These are phyloP conservation scores for Menidia beryllina DNA, from an alignment of 2,113 vertebrate genomes.

Conservation along the genomic window DNA sequence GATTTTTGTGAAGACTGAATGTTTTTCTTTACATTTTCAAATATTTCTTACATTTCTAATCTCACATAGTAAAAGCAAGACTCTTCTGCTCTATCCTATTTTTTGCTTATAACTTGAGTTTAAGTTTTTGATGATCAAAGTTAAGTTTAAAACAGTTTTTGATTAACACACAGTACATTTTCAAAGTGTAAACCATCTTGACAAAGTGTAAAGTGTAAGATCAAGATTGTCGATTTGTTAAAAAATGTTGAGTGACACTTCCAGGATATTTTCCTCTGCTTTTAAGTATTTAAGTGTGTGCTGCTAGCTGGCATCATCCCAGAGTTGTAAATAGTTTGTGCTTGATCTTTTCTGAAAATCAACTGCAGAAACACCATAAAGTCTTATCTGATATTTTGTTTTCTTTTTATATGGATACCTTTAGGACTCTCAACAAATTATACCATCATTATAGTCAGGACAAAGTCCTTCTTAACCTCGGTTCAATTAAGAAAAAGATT, in stretches of 20 bases:
- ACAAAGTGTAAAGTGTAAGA: no score
- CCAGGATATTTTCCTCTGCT: no score
- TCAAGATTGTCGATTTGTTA: no score
- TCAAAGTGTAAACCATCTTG: background rate
- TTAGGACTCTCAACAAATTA: background rate
- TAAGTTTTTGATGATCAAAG: background rate
- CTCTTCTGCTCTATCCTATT: background rate
- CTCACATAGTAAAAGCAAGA: background rate
- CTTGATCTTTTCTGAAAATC: no score
- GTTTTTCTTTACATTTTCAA: conserved; percentile 30
- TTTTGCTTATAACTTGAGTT: background rate
- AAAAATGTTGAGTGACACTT: no score
- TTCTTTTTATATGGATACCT: no score
- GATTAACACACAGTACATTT: background rate
- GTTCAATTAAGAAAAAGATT: background rate
- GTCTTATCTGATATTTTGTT: no score
- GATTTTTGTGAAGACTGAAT: background rate
- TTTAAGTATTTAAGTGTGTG: no score
- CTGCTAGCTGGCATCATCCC: no score
- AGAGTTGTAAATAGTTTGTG: no score
- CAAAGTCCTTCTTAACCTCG: background rate
- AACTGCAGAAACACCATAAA: no score
- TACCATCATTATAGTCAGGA: background rate
- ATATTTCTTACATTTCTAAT: background rate
- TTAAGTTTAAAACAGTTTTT: conserved; percentile 3